Evolutionary conservation across 2,888 invertebrate genomes (phyloP), one percentile per base, ranked within the genome.

Genomic region (Seira sanloemensis): DNA sequence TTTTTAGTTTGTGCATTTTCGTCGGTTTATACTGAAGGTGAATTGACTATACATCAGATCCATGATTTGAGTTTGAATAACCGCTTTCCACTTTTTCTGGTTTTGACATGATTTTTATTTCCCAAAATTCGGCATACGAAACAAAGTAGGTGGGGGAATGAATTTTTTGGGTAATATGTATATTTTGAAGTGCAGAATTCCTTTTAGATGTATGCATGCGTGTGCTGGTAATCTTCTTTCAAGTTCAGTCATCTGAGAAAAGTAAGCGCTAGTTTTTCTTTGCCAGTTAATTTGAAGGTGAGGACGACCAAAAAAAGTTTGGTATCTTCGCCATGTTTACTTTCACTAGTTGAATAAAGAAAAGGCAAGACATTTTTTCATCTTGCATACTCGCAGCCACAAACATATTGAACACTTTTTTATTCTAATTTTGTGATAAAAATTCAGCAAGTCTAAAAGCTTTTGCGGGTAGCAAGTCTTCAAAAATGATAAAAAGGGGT

Each of bases 231-330:
- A 62, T 58, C 65, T 37, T 75, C 84, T 78, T 84, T 84, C 71
- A 78, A 75, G 78, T 68, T 84, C 84, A 78, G 21, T 75, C 72
- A 75, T 24, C 75, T 74, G 77, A 75, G 75, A 78, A 58, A 84
- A 84, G 78, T 78, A 78, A 78, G 84, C 78, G 75, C 62, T 79
- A 62, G 58, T 7, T 54, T 23, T 74, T 62, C 68, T 78, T 78
- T 58, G 9, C 62, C 27, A 66, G 76, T 81, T 81, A 81, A 81
- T 81, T 76, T 75, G 27, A 71, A 76, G 78, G 83, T 78, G 84
- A 69, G 74, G 78, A 68, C 58, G 18, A 18, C 18, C 12, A n/a
- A 12, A 12, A 37, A 37, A 37, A 58, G 58, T 58, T 37, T 37
- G 4, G 37, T 37, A 37, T 37, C n/a, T 58, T 18, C 5, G n/a